phyloP scores from a whole-genome alignment of 2,797 vertebrate genomes.

The Echeneis naucrates region DNA sequence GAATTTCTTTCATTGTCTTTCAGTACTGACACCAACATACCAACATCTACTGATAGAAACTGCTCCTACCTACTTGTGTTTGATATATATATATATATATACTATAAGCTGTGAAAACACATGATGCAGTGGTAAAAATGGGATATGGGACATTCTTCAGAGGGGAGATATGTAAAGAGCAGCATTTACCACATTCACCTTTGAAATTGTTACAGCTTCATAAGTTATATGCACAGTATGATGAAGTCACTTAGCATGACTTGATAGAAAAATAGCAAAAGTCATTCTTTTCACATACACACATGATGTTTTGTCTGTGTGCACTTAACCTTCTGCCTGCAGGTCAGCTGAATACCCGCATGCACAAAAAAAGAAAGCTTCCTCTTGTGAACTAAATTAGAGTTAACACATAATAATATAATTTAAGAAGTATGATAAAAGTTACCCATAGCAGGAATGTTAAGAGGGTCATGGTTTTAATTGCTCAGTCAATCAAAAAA shows the following conservation, averaged over 20 bases:
- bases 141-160: background rate
- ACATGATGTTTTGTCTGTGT: background rate
- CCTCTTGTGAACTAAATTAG: conserved; percentile 43
- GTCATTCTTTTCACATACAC: background rate
- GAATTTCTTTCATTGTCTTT: background rate
- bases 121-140: background rate
- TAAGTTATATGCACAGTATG: background rate
- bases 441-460: background rate
- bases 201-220: background rate
- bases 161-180: background rate
- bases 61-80: no score
- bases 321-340: background rate
- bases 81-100: background rate
- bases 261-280: background rate
- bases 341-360: background rate
- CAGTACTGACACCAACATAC: background rate
- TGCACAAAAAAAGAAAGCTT: conserved; percentile 22
- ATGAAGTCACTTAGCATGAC: background rate
- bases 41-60: background rate
- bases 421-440: background rate
- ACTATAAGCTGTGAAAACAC: background rate
- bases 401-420: conserved; percentile 10
- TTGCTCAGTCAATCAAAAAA: background rate
- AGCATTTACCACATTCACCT: background rate
- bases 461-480: background rate